Evolutionary conservation across 1,140 invertebrate genomes (phyloP).

Genomic region (Neocloeon triangulifer): DNA sequence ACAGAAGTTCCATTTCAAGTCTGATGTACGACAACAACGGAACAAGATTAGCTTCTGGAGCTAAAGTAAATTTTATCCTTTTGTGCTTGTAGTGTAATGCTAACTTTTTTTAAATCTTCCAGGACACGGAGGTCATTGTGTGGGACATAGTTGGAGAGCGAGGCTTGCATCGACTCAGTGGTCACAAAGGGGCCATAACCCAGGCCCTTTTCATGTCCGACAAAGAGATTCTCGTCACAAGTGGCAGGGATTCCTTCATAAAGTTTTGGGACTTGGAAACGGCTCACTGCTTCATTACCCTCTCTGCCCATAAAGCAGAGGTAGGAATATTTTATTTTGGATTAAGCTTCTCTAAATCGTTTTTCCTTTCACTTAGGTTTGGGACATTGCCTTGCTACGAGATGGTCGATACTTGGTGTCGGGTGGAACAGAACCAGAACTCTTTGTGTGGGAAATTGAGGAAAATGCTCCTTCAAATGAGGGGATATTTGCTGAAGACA

Average conservation of each 20-base stretch:
- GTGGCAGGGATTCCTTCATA: constrained; percentile 83
- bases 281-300: constrained; percentile 87
- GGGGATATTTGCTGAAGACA: constrained; percentile 5
- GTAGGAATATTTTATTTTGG: constrained; percentile 20
- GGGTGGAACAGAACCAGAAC: constrained; percentile 60
- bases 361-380: too few relatives aligned
- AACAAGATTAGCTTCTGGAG: constrained; percentile 61
- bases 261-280: constrained; percentile 96
- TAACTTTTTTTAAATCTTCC: constrained; percentile 8
- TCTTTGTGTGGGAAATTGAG: constrained; percentile 53
- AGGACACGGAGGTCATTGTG: constrained; percentile 83
- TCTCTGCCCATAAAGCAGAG: constrained; percentile 56
- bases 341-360: too few relatives aligned
- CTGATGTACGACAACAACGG: constrained; percentile 60
- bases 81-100: not conserved
- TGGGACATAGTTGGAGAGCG: constrained; percentile 87
- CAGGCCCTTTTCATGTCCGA: constrained; percentile 43
- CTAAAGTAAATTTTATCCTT: constrained; percentile 35
- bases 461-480: constrained; percentile 20
- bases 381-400: constrained; percentile 57
- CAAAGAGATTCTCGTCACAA: constrained; percentile 68
- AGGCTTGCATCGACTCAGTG: constrained; percentile 69
- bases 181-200: constrained; percentile 85
- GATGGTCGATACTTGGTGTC: constrained; percentile 64
- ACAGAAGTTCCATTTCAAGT: constrained; percentile 63